Evolutionary conservation across 2,113 vertebrate genomes (phyloP).

Genomic region (Atrichornis clamosus): DNA sequence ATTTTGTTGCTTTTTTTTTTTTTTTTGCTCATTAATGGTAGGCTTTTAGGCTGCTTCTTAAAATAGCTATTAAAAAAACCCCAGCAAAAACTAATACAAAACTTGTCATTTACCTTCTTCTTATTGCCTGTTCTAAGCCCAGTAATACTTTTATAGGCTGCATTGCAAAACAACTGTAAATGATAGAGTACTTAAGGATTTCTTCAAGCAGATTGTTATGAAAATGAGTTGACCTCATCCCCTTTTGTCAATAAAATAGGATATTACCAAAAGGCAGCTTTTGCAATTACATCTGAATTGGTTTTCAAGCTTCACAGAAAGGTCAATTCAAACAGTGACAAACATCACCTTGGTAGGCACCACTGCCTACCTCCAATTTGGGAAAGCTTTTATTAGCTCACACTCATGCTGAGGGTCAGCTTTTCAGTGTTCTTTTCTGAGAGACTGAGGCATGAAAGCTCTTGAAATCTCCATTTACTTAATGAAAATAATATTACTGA

Average conservation of each 20-base stretch:
- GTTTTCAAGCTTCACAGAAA: constrained; percentile 52
- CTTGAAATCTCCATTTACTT: constrained; percentile 58
- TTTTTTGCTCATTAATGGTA: neutral
- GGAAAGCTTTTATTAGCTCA: constrained; percentile 58
- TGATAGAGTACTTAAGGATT: constrained; percentile 31
- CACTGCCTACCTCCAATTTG: constrained; percentile 41
- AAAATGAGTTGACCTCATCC: constrained; percentile 52
- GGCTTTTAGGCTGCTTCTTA: neutral
- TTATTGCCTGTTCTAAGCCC: neutral
- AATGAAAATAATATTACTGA: constrained; percentile 67
- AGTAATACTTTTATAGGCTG: neutral
- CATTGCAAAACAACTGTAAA: constrained; percentile 12
- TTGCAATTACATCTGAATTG: constrained; percentile 49
- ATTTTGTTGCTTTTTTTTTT: neutral
- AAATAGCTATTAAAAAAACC: neutral
- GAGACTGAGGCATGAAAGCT: constrained; percentile 45
- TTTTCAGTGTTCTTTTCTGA: constrained; percentile 26
- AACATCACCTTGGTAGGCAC: constrained; percentile 37
- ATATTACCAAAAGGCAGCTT: constrained; percentile 52
- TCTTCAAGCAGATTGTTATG: constrained; percentile 46
- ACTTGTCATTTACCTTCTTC: neutral
- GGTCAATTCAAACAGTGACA: constrained; percentile 48
- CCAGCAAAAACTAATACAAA: neutral
- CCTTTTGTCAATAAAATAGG: constrained; percentile 55
- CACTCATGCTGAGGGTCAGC: constrained; percentile 38